Conservation (phyloP, 2,113 vertebrate species). For the Gobiocypris rarus region DNA sequence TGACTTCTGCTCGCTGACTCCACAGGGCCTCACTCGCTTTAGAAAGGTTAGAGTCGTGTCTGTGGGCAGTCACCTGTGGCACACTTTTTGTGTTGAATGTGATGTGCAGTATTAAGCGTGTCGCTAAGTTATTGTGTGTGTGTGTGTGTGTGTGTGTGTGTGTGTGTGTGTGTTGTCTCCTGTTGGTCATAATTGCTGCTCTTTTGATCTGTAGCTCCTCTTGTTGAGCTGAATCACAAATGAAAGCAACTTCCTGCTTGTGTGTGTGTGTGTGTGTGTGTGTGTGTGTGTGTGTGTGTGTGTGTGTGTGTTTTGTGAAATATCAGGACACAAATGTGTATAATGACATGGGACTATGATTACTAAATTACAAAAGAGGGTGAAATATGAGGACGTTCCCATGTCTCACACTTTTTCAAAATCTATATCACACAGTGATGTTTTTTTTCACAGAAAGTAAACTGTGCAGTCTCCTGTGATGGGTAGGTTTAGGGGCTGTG, state of each 20-base stretch:
- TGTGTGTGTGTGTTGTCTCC: slow-evolving; percentile 46
- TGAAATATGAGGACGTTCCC: too few species aligned
- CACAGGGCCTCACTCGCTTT: background rate
- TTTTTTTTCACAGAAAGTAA: too few species aligned
- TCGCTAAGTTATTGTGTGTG: background rate
- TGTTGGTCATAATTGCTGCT: slow-evolving; percentile 75
- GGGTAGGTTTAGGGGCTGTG: too few species aligned
- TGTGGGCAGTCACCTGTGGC: background rate
- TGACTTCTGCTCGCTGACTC: background rate
- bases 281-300: too few species aligned
- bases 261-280: background rate
- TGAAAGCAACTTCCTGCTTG: slow-evolving; percentile 72
- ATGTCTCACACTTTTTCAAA: too few species aligned
- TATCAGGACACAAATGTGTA: too few species aligned
- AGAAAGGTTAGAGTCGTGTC: background rate
- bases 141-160: background rate
- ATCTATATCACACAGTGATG: too few species aligned
- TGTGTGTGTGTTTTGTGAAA: too few species aligned
- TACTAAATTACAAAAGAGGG: too few species aligned
- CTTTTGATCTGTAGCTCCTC: slow-evolving; percentile 77
- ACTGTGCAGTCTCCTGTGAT: too few species aligned
- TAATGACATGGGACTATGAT: too few species aligned
- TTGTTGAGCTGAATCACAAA: slow-evolving; percentile 72
- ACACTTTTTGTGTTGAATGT: background rate
- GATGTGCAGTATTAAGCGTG: background rate